Evolutionary conservation across 1,140 invertebrate genomes (phyloP), one percentile per base, ranked within the genome.

Genomic region (Lanistes nyassanus): DNA sequence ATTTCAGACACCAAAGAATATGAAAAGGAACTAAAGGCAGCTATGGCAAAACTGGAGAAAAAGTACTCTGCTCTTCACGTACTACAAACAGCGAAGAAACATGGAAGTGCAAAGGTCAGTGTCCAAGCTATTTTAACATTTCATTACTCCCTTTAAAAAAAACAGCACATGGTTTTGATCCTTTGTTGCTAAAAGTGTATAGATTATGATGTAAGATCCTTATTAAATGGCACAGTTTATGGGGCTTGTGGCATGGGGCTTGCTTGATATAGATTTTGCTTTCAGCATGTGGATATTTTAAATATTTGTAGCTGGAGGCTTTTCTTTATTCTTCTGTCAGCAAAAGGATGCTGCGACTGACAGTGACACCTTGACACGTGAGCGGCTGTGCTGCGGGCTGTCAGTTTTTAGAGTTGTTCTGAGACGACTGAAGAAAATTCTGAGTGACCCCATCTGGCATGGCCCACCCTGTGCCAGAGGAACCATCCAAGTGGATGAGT

Each of bases 351-450:
- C 88, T 34, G 87, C 86, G 3, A 81, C 94, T 62, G 98, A 99
- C 90, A 97, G 97, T 31, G 98, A 99, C 90, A 90, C 99, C 34
- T 90, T 99, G 76, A 99, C 98, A 19, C 93, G 97, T 81, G 98
- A 99, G 91, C 92, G 98, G 2, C 92, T 99, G 3, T 99, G 98
- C 88, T 99, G 98, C 90, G 98, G 98, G 23, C 90, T 99, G 51
- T 98, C 97, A 37, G 97, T 99, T 85, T 99, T 99, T 91, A 96
- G 98, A 89, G 95, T 97, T 3, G 95, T 99, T 68, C 90, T 98
- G 58, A 94, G 94, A 75, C 91, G 97, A 79, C 92, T 98, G 53
- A 92, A 95, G 83, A 93, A 93, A 78, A 97, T 95, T 87, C 90
- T 98, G 64, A 82, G 87, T 39, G 95, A 97, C 89, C 94, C 95